These are phyloP conservation scores for Rhipidura dahli DNA, from an alignment of 2,113 vertebrate species.

Conservation along the genomic window DNA sequence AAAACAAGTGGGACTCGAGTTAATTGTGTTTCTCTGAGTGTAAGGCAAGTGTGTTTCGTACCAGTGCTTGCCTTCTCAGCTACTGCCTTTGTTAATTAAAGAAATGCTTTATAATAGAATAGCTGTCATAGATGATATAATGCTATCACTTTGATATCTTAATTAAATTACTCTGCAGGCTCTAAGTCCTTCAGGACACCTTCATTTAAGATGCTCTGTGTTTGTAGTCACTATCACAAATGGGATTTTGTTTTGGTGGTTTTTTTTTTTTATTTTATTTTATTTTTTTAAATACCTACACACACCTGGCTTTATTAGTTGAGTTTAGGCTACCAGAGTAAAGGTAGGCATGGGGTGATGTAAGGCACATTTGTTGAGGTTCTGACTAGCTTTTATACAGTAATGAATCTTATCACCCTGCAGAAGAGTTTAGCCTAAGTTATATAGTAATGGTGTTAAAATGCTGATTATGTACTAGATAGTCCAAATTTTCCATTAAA, in stretches of 20 bases:
- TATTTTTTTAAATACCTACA: neutral
- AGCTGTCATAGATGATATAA: slow-evolving; percentile 67
- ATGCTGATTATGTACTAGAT: neutral
- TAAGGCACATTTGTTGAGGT: neutral
- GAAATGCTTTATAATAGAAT: slow-evolving; percentile 62
- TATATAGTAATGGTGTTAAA: neutral
- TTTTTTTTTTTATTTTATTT: neutral
- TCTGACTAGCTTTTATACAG: neutral
- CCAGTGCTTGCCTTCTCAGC: neutral
- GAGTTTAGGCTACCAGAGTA: neutral
- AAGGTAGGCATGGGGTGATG: neutral
- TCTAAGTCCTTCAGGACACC: slow-evolving; percentile 70
- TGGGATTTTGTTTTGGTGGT: neutral
- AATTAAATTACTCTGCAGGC: slow-evolving; percentile 71
- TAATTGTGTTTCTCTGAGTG: neutral
- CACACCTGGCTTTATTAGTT: slow-evolving; percentile 22
- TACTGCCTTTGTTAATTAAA: slow-evolving; percentile 51
- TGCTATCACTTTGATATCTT: slow-evolving; percentile 72
- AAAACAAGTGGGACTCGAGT: neutral
- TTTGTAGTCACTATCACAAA: slow-evolving; percentile 60
- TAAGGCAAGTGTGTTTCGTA: neutral
- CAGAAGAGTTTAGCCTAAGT: neutral
- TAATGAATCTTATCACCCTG: neutral
- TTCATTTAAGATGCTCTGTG: slow-evolving; percentile 60
- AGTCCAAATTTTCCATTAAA: neutral